These are phyloP conservation scores for Furcifer pardalis DNA, from an alignment of 2,797 vertebrate genomes.

Conservation along the genomic window DNA sequence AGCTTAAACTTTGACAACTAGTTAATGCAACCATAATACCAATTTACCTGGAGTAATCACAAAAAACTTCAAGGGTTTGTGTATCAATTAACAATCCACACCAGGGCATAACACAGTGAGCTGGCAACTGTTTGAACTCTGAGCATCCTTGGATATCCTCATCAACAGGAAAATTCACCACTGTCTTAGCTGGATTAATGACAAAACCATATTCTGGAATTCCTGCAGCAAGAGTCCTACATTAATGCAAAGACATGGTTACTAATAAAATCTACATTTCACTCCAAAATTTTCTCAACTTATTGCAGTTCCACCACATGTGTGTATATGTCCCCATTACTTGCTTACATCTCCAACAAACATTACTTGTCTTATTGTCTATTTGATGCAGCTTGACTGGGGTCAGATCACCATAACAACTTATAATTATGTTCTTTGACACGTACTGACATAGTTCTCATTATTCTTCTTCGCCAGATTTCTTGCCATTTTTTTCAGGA, in stretches of 20 bases:
- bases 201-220: conserved; percentile 90
- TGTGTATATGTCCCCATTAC: too few species aligned
- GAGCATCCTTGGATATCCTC: conserved; percentile 37
- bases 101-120: conserved; percentile 86
- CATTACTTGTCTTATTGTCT: too few species aligned
- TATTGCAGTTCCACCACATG: too few species aligned
- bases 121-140: conserved; percentile 74
- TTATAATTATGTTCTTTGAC: too few species aligned
- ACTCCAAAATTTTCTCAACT: too few species aligned
- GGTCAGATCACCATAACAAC: too few species aligned
- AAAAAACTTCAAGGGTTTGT: conserved; percentile 82
- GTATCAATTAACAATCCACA: conserved; percentile 91
- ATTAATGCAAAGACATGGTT: conserved; percentile 37
- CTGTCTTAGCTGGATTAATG: conserved; percentile 87
- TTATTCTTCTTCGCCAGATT: too few species aligned
- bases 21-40: not conserved
- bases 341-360: too few species aligned
- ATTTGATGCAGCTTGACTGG: too few species aligned
- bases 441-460: too few species aligned
- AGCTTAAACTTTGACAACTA: not conserved
- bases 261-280: not conserved
- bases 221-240: conserved; percentile 83
- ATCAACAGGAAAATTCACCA: conserved; percentile 85
- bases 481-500: too few species aligned
- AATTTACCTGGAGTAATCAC: conserved; percentile 88